Conservation (phyloP, 53 echinoderm and acorn worm species). For the Patiria pectinifera region DNA sequence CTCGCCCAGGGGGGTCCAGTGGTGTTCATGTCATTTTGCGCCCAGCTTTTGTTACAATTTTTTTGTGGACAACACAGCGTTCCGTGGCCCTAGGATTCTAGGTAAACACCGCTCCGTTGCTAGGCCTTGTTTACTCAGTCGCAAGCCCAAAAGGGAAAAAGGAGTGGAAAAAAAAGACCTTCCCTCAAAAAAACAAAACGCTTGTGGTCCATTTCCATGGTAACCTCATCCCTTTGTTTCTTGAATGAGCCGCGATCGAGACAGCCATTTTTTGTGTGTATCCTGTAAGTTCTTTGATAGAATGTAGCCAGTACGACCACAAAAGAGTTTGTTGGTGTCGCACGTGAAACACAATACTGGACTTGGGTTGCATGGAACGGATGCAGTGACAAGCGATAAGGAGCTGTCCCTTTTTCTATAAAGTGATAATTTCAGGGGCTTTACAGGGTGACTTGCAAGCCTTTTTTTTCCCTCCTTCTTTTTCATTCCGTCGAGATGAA, state of each 20-base stretch:
- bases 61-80: slow-evolving; percentile 19
- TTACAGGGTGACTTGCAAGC: background rate
- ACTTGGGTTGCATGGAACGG: slow-evolving; percentile 22
- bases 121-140: slow-evolving; percentile 51
- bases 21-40: slow-evolving; percentile 52
- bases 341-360: slow-evolving; percentile 23
- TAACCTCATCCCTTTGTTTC: slow-evolving; percentile 52
- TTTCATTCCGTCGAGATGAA: background rate
- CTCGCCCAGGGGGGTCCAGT: slow-evolving; percentile 23
- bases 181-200: slow-evolving; percentile 7
- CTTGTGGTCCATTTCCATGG: slow-evolving; percentile 50
- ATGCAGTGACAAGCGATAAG: slow-evolving; percentile 38
- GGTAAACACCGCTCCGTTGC: slow-evolving; percentile 52
- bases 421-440: slow-evolving; percentile 17
- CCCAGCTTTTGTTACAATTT: slow-evolving; percentile 55
- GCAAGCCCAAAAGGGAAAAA: slow-evolving; percentile 20
- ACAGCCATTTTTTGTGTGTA: background rate
- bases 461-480: background rate
- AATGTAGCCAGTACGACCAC: slow-evolving; percentile 5
- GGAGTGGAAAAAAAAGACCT: background rate
- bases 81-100: slow-evolving; percentile 20
- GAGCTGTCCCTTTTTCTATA: slow-evolving; percentile 37
- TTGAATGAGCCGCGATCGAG: slow-evolving; percentile 28
- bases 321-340: background rate
- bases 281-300: background rate